phyloP scores from a whole-genome alignment of 2,113 vertebrate genomes.

The Rhinopomastus cyanomelas region DNA sequence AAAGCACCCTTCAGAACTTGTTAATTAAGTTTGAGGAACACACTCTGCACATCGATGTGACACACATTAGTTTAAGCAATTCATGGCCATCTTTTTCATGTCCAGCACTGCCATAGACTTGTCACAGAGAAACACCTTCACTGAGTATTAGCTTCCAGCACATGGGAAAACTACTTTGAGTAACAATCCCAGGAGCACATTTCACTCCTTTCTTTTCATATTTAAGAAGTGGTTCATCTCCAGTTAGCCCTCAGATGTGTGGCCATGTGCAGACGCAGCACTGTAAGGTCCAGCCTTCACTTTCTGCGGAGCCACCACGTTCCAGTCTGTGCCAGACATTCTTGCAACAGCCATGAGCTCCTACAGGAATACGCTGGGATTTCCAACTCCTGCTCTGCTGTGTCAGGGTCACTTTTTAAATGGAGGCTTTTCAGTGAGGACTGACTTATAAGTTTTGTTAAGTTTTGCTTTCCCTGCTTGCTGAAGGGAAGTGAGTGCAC shows the following conservation, averaged over 20 bases:
- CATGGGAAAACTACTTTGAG: background rate
- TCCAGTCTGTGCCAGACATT: background rate
- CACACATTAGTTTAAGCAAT: background rate
- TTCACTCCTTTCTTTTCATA: background rate
- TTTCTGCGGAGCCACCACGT: background rate
- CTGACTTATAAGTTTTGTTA: background rate
- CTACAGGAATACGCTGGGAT: fast-evolving
- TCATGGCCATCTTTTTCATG: fast-evolving
- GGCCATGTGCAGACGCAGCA: background rate
- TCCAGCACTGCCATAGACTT: background rate
- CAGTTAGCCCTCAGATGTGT: background rate
- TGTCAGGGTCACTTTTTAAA: background rate
- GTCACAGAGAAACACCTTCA: background rate
- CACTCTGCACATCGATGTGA: fast-evolving
- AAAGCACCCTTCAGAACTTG: background rate
- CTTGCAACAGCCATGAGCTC: fast-evolving
- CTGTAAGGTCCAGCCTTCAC: background rate
- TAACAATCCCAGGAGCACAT: background rate
- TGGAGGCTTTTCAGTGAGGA: background rate
- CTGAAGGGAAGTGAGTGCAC: background rate
- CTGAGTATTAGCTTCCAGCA: background rate
- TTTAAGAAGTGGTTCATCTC: background rate
- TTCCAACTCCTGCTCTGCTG: background rate
- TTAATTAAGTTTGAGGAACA: background rate
- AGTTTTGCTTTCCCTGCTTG: background rate